Base-by-base conservation (phyloP, 1,140 invertebrate species). In the Drosophila arizonae region DNA sequence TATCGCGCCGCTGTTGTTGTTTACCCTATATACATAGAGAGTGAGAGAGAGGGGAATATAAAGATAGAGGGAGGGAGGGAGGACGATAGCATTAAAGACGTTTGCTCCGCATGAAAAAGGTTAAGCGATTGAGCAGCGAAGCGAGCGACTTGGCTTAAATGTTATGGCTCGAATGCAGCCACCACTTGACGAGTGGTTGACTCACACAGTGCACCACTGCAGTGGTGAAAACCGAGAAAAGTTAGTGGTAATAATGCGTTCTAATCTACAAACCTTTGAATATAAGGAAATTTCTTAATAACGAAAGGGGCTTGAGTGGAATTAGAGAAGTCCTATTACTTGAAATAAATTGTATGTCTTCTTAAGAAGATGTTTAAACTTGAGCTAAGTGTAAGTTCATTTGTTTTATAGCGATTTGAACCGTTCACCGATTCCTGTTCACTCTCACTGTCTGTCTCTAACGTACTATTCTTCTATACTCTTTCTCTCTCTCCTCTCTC, bases 1-100 rank as follows among this genome's bases (percentile, higher is more conserved):
- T 87, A 87, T 87, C 76, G 69, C 64, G 52, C 50, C 52, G 62
- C 55, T 43, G 58, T 51, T 51, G 63, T 72, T 58, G 67, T 68
- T 71, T 79, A 80, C 70, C 10, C 63, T 65, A 50, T 82, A 33
- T 68, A 46, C 0, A 15, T 3, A 75, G 39, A n/a, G 51, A 1
- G 17, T 17, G 24, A 17, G 13, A 5, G 39, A 21, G 43, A 30
- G 43, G 28, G 28, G 6, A 30, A 30, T 5, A 30, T 30, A 30
- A 30, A 46, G 46, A 24, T 21, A 50, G 48, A 24, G 17, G 4
- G 17, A 17, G 46, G 3, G 46, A 24, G 46, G 26, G 41, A 9
- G 43, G n/a, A 13, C 5, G n/a, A 8, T 39, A 24, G n/a, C 26
- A 46, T 8, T 52, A 8, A 24, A 9, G 17, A 39, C 54, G 4